Base-by-base conservation (phyloP, 2,888 invertebrate species). In the Ctenicera cuprea region DNA sequence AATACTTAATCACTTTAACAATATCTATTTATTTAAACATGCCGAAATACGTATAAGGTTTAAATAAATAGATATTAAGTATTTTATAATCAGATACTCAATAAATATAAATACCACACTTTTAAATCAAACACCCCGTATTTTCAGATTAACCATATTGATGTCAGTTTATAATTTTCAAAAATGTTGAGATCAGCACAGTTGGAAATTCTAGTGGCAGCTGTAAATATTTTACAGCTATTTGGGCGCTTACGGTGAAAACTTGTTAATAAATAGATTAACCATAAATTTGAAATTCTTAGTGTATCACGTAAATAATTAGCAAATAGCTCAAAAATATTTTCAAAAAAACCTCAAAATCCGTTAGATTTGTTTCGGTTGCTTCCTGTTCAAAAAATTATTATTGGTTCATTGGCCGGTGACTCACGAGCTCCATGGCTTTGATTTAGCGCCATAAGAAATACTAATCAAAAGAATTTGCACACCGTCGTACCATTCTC, bases 401-500 rank as follows among this genome's bases (percentile, higher is more conserved):
- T 41, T 57, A 48, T 62, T 69, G 52, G 69, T 69, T 69, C 69
- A 62, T 59, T 69, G 69, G 61, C 69, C 69, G 37, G 22, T 67
- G 67, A 67, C 41, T 48, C 69, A 62, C 38, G 69, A 62, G 16
- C n/a, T 4, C 22, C 41, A 57, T 67, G 30, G 45, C 16, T 66
- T 41, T 14, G 52, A 66, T 54, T 54, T 30, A 30, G 59, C 41
- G 16, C 38, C 30, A 38, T 20, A 38, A 59, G 38, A 59, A 59
- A 59, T 12, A n/a, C 38, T 4, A 9, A n/a, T 54, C 54, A 30
- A 30, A 45, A 48, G 16, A 37, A 37, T 38, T 54, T 26, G 14
- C 54, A 48, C 16, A 20, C 30, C 54, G 54, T 54, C 30, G 9
- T 54, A 54, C n/a, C 54, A 14, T 54, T 54, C 48, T n/a, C 54